phyloP scores from a whole-genome alignment of 2,888 invertebrate species.

The Agonopterix heracliana region DNA sequence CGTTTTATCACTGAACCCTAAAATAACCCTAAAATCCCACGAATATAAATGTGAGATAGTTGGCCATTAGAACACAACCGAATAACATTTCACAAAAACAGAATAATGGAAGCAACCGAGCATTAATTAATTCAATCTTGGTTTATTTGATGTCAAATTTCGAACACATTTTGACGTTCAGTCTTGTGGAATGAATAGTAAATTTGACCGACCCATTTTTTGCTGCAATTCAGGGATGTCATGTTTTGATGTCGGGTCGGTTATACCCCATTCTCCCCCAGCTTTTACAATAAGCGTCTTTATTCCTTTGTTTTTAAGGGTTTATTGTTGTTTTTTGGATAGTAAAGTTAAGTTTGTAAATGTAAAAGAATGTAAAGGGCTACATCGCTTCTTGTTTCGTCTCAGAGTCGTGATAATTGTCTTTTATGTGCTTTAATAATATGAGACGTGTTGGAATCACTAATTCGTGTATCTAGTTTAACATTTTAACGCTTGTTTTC shows the following conservation, averaged over 20 bases:
- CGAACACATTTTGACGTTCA: constrained; percentile 32
- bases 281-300: no score
- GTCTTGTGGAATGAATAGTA: constrained; percentile 42
- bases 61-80: constrained; percentile 11
- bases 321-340: no score
- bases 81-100: constrained; percentile 12
- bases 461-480: neutral
- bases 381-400: constrained; percentile 16
- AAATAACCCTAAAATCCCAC: no score
- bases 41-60: neutral
- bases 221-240: constrained; percentile 11
- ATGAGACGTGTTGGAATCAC: constrained; percentile 6
- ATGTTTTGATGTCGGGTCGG: constrained; percentile 7
- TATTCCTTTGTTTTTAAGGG: no score
- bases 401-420: constrained; percentile 30
- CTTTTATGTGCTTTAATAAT: constrained; percentile 25
- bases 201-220: constrained; percentile 28
- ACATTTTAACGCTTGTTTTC: no score
- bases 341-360: neutral
- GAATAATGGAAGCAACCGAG: constrained; percentile 29
- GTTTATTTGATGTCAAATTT: constrained; percentile 29
- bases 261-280: no score
- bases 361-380: constrained; percentile 12
- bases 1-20: no score
- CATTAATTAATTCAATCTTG: constrained; percentile 40